A percentile compares a stretch with the other conserved stretches of the same genome.
These are phyloP conservation scores for Cecropterus lyciades DNA, from an alignment of 1,140 invertebrate genomes.

Conservation along the genomic window DNA sequence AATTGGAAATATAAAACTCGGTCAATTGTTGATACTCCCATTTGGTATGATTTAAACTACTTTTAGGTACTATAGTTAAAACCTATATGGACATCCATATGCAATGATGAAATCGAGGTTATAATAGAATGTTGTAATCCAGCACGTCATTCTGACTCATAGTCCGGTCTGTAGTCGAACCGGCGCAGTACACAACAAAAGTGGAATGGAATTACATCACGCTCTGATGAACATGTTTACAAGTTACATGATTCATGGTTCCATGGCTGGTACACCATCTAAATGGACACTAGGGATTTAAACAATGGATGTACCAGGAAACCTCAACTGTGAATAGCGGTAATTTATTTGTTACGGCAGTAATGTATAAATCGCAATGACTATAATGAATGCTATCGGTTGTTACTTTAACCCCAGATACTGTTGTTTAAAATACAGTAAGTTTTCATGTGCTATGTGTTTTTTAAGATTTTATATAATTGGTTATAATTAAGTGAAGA, in stretches of 20 bases:
- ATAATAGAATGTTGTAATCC: conserved; percentile 8
- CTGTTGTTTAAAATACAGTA: no score
- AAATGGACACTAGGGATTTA: not conserved
- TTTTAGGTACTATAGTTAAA: no score
- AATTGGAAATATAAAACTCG: not conserved
- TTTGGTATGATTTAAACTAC: no score
- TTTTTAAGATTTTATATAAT: no score
- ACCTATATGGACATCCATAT: not conserved
- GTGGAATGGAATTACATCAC: conserved; percentile 36
- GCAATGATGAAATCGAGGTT: conserved; percentile 8
- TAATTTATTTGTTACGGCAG: not conserved
- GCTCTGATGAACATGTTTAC: conserved; percentile 34
- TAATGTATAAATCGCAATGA: not conserved
- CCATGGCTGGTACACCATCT: not conserved
- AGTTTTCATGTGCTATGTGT: no score
- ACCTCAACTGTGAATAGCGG: not conserved
- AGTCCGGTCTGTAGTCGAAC: conserved; percentile 2
- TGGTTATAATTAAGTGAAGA: no score
- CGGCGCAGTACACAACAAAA: conserved; percentile 12
- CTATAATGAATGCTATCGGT: not conserved
- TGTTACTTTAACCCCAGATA: not conserved
- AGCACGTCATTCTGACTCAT: conserved; percentile 16
- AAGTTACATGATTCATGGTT: conserved; percentile 27
- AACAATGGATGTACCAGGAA: conserved; percentile 10
- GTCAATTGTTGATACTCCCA: no score